These are phyloP conservation scores for Semaprochilodus insignis DNA, from an alignment of 2,797 vertebrate species.

Conservation along the genomic window DNA sequence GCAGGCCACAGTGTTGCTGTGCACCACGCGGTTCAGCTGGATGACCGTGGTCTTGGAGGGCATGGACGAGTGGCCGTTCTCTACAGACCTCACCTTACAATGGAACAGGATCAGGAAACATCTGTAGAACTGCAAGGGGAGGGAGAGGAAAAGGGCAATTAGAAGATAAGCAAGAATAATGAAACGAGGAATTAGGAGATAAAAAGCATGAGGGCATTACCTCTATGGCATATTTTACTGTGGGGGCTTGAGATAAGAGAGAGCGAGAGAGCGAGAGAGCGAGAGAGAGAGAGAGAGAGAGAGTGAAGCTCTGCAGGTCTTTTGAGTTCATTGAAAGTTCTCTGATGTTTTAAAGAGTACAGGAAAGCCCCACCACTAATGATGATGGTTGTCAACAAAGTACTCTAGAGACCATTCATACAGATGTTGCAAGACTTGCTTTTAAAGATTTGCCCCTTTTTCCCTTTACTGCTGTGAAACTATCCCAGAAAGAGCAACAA, in stretches of 20 bases:
- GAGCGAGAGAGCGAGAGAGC: too few relatives aligned
- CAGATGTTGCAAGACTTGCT: too few relatives aligned
- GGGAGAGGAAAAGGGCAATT: not conserved
- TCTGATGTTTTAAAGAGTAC: not conserved
- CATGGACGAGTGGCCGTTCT: conserved; percentile 68
- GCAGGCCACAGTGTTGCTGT: conserved; percentile 68
- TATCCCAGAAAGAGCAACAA: not conserved
- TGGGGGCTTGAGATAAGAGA: not conserved
- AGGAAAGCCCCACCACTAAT: not conserved
- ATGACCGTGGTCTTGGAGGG: conserved; percentile 78
- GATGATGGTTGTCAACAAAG: not conserved
- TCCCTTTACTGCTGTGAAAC: not conserved
- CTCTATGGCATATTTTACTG: not conserved
- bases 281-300: not conserved
- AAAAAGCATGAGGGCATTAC: not conserved
- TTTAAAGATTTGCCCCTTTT: not conserved
- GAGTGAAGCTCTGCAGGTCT: not conserved
- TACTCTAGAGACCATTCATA: not conserved
- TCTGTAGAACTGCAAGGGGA: conserved; percentile 82
- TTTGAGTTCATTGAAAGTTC: not conserved
- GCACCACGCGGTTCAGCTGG: conserved; percentile 74
- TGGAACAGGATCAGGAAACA: conserved; percentile 85
- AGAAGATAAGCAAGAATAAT: too few relatives aligned
- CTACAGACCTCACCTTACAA: conserved; percentile 58
- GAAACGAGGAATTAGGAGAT: not conserved